Base-by-base conservation (phyloP, 2,113 vertebrate genomes). In the Prochilodus magdalenae region DNA sequence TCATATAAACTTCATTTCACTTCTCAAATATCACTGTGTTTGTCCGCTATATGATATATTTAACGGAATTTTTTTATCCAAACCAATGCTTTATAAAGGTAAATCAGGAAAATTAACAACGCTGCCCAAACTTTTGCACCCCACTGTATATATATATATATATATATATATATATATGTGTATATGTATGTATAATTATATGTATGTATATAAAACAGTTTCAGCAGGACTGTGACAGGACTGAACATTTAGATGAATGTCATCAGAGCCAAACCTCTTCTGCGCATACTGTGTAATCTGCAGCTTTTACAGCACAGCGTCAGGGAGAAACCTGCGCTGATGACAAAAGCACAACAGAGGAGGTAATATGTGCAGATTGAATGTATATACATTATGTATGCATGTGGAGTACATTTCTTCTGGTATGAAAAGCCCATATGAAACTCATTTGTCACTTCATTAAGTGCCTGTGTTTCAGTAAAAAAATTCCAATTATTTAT, bases 381-480 rank as follows among this genome's bases (percentile, higher is more conserved):
- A 78, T 76, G 65, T 84, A 81, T 75, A 76, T 81, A 80, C 62
- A 83, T 82, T 81, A 36, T 75, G 51, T 81, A 36, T 69, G 85
- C 86, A 84, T 90, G 83, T 87, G 81, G 53, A 36, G 40, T 47
- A 53, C 51, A 24, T 81, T 51, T 73, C 24, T 84, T 69, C 70
- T 57, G 29, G 30, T 33, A 60, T 53, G 27, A 26, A 24, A 27
- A 75, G 27, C 20, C 51, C 8, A 72, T 76, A 73, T 26, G 24
- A 72, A 71, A 71, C 16, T 29, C 4, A 30, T 70, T 75, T 74
- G 29, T 90, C 84, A 90, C 84, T 89, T 90, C 86, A 90, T 87
- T 89, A 93, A 93, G 93, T 93, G 92, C 92, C 91, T 94, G 90
- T 90, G 85, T 89, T 85, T 83, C 73, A 53, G 44, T 40, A 65